Percentiles rank a stretch among this genome's conserved stretches.
phyloP scores from a whole-genome alignment of 2,797 vertebrate genomes.

The Hemitrygon akajei region DNA sequence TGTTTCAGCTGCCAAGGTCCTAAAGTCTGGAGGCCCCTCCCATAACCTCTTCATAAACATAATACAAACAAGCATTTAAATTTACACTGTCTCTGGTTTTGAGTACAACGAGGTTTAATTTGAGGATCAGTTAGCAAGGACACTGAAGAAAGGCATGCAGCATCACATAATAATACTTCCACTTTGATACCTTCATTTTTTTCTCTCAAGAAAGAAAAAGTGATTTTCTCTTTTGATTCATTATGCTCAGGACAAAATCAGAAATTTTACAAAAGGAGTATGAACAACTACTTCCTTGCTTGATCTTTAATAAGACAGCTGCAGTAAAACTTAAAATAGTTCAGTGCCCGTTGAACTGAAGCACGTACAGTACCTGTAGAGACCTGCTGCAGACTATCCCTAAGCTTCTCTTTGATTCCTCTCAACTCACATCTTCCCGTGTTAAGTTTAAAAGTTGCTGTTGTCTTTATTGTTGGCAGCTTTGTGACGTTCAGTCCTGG shows the following conservation, averaged over 20 bases:
- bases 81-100: not conserved
- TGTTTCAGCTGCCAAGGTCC: no score
- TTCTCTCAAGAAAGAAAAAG: not conserved
- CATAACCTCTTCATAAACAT: no score
- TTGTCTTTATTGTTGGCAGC: constrained; percentile 74
- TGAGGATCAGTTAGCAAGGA: constrained; percentile 54
- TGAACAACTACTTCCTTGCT: constrained; percentile 44
- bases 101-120: constrained; percentile 45
- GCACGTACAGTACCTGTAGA: constrained; percentile 70
- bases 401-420: constrained; percentile 75
- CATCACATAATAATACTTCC: constrained; percentile 54
- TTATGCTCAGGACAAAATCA: constrained; percentile 36
- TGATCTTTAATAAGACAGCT: constrained; percentile 47
- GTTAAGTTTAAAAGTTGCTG: constrained; percentile 81
- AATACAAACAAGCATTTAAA: not conserved
- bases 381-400: constrained; percentile 66
- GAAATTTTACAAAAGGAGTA: constrained; percentile 44
- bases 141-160: constrained; percentile 51
- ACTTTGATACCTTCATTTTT: constrained; percentile 43
- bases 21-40: no score
- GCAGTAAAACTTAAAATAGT: constrained; percentile 40
- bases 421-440: constrained; percentile 85
- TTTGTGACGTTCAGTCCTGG: constrained; percentile 56
- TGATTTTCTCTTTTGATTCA: constrained; percentile 42
- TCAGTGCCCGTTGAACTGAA: constrained; percentile 37